These are phyloP conservation scores for Vollenhovia emeryi DNA, from an alignment of 1,140 invertebrate species.

Conservation along the genomic window DNA sequence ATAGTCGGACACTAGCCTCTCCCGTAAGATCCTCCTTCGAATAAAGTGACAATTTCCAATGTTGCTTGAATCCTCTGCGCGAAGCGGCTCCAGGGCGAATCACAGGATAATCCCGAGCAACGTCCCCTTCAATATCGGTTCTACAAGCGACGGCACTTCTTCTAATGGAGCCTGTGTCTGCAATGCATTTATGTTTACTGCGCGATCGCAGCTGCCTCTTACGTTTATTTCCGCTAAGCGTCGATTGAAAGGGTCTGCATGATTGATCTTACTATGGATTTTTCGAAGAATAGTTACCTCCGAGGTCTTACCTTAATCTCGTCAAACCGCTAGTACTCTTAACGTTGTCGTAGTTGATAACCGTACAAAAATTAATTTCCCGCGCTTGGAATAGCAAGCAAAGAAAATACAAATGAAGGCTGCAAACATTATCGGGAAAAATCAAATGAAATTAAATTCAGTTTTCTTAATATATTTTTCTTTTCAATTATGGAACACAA, in stretches of 20 bases:
- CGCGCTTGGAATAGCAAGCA: neutral
- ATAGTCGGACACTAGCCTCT: conserved; percentile 40
- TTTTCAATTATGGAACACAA: neutral
- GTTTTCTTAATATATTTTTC: neutral
- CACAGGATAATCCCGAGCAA: conserved; percentile 51
- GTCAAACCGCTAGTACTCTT: neutral
- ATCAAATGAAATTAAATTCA: neutral
- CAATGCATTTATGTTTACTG: conserved; percentile 56
- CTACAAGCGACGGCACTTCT: conserved; percentile 53
- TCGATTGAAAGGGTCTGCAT: neutral
- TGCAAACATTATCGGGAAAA: neutral
- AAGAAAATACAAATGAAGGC: neutral
- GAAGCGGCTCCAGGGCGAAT: conserved; percentile 13
- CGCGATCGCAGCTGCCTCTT: conserved; percentile 23
- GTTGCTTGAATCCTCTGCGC: conserved; percentile 25
- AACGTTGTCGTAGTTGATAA: neutral
- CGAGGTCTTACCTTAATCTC: neutral
- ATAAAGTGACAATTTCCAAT: conserved; percentile 67
- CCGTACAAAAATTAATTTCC: neutral
- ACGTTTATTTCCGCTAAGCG: conserved; percentile 15
- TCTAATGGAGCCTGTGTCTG: conserved; percentile 42
- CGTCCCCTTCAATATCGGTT: conserved; percentile 36
- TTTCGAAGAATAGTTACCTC: neutral
- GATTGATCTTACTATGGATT: conserved; percentile 23
- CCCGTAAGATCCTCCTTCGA: conserved; percentile 51